These are phyloP conservation scores for Myotis myotis DNA, from an alignment of 2,797 vertebrate species.

Conservation along the genomic window DNA sequence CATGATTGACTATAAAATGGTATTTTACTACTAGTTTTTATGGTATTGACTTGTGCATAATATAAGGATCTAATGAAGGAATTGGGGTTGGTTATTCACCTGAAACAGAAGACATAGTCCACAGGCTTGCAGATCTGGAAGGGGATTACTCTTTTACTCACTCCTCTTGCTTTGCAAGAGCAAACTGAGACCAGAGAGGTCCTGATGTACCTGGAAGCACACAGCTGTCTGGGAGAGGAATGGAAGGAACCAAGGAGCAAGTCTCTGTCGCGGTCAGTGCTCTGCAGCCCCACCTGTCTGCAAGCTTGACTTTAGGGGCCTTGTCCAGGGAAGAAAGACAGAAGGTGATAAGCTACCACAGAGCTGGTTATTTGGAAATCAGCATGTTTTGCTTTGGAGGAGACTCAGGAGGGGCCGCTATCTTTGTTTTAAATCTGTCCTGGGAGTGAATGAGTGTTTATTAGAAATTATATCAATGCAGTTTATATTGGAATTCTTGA, in stretches of 20 bases:
- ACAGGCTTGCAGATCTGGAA: neutral
- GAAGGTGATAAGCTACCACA: neutral
- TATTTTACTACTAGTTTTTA: slow-evolving; percentile 22
- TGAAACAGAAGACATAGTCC: neutral
- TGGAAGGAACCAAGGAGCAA: neutral
- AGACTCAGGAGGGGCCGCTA: neutral
- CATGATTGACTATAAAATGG: neutral
- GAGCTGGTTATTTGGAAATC: neutral
- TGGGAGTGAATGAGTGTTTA: neutral
- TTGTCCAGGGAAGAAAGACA: neutral
- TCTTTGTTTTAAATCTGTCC: neutral
- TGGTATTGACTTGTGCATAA: neutral
- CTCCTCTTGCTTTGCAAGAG: neutral
- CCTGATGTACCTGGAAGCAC: neutral
- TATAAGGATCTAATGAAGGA: neutral
- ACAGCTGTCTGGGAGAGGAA: neutral
- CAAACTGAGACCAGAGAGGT: neutral
- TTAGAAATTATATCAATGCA: neutral
- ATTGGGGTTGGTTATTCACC: neutral
- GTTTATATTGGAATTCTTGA: neutral
- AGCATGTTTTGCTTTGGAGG: neutral
- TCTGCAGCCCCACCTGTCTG: neutral
- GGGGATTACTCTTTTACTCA: neutral
- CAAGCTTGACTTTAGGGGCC: neutral
- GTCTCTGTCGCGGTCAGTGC: neutral